Percentiles rank a stretch among this genome's conserved stretches.
These are phyloP conservation scores for Catocala fraxini DNA, from an alignment of 2,888 invertebrate species.

Conservation along the genomic window DNA sequence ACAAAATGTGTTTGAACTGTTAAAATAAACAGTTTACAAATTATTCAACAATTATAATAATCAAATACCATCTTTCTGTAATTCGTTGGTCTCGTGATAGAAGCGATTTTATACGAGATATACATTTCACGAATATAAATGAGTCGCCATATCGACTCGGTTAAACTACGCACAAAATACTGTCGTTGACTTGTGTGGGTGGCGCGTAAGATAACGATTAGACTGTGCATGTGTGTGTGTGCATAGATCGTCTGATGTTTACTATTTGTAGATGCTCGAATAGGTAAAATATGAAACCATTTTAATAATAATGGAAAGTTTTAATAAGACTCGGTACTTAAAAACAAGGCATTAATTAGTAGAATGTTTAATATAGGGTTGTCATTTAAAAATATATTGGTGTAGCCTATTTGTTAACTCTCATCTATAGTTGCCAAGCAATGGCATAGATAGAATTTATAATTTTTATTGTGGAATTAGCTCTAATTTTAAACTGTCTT, in stretches of 20 bases:
- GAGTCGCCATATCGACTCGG: slow-evolving; percentile 51
- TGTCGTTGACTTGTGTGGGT: slow-evolving; percentile 42
- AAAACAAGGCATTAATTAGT: no score
- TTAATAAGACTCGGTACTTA: no score
- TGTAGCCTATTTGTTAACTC: no score
- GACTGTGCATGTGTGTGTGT: slow-evolving; percentile 47
- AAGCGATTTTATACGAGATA: slow-evolving; percentile 39
- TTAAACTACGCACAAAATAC: slow-evolving; percentile 69
- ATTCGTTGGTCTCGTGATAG: slow-evolving; percentile 19
- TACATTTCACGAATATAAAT: slow-evolving; percentile 65
- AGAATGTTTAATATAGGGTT: no score
- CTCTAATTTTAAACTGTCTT: no score
- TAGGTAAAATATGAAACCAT: slow-evolving; percentile 29
- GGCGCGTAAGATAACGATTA: slow-evolving; percentile 41
- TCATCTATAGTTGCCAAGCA: no score
- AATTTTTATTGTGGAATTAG: no score
- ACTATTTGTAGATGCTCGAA: slow-evolving; percentile 25
- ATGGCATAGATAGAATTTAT: no score
- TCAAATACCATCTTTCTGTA: slow-evolving; percentile 22
- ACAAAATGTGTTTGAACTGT: no score
- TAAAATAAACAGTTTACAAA: no score
- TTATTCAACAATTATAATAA: slow-evolving; percentile 4
- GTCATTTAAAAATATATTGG: no score
- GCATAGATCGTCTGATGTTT: slow-evolving; percentile 54
- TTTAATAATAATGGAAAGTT: no score